A percentile compares a stretch with the other conserved stretches of the same genome.
These are phyloP conservation scores for Tapera naevia DNA, from an alignment of 2,797 vertebrate genomes.

Conservation along the genomic window DNA sequence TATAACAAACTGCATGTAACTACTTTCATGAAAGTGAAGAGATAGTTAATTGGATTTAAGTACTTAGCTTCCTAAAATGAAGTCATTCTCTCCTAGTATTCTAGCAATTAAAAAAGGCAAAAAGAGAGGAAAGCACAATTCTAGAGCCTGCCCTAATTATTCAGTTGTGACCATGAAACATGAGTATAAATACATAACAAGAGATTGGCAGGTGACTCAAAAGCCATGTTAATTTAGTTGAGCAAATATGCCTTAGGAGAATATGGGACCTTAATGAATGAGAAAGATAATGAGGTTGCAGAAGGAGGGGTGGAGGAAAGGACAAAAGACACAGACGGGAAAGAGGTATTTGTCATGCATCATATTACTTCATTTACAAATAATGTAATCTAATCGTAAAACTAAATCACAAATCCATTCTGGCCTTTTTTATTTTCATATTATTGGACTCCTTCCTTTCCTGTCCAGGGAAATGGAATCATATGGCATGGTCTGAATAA, in stretches of 20 bases:
- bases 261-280: neutral
- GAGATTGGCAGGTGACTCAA: neutral
- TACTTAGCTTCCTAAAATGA: neutral
- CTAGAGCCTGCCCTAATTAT: neutral
- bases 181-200: neutral
- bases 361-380: conserved; percentile 32
- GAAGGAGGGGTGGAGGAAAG: conserved; percentile 51
- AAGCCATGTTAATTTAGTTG: neutral
- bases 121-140: neutral
- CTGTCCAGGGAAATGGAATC: neutral
- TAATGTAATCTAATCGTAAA: conserved; percentile 56
- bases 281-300: conserved; percentile 35
- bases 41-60: neutral
- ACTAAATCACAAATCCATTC: neutral
- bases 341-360: conserved; percentile 46
- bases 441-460: neutral
- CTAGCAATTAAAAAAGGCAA: neutral
- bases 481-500: conserved; percentile 11
- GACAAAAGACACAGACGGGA: conserved; percentile 65
- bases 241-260: neutral
- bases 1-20: neutral
- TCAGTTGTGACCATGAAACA: neutral
- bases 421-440: neutral
- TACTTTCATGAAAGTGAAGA: neutral
- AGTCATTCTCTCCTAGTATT: neutral